A percentile compares a stretch with the other conserved stretches of the same genome.
phyloP scores from a whole-genome alignment of 64 coral and sea anemone genomes.

The Dendronephthya gigantea region DNA sequence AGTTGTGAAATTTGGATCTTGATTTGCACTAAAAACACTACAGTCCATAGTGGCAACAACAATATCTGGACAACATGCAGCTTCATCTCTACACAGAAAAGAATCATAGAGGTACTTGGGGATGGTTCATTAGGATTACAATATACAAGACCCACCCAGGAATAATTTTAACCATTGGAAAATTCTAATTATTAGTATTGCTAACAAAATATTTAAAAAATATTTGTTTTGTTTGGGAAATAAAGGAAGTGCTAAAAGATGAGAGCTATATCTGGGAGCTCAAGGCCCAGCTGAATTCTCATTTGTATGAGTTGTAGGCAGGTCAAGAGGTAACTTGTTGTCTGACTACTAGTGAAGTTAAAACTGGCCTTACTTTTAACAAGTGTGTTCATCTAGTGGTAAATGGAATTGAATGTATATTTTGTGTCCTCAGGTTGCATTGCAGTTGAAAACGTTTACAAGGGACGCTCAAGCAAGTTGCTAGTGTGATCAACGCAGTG shows the following conservation, averaged over 20 bases:
- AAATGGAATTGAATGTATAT: background rate
- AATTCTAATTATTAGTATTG: too few relatives aligned
- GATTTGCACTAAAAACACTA: background rate
- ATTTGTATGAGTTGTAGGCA: too few relatives aligned
- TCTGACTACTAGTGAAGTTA: too few relatives aligned
- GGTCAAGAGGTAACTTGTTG: too few relatives aligned
- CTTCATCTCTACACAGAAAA: constrained; percentile 15
- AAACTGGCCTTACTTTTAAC: background rate
- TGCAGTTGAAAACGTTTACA: background rate
- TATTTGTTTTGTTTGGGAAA: too few relatives aligned
- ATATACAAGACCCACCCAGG: too few relatives aligned
- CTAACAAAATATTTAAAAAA: too few relatives aligned
- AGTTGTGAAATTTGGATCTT: background rate
- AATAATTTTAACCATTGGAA: too few relatives aligned
- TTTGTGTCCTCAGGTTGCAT: background rate
- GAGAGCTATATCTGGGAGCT: too few relatives aligned
- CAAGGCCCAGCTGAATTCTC: too few relatives aligned
- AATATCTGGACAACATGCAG: background rate
- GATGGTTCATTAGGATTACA: too few relatives aligned
- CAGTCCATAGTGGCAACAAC: background rate
- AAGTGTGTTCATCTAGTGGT: background rate
- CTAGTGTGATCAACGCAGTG: background rate
- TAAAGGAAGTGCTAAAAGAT: too few relatives aligned
- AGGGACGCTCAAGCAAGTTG: background rate
- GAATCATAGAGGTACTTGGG: background rate